Base-by-base conservation (phyloP, 1,140 invertebrate genomes). In the Calephelis nemesis region DNA sequence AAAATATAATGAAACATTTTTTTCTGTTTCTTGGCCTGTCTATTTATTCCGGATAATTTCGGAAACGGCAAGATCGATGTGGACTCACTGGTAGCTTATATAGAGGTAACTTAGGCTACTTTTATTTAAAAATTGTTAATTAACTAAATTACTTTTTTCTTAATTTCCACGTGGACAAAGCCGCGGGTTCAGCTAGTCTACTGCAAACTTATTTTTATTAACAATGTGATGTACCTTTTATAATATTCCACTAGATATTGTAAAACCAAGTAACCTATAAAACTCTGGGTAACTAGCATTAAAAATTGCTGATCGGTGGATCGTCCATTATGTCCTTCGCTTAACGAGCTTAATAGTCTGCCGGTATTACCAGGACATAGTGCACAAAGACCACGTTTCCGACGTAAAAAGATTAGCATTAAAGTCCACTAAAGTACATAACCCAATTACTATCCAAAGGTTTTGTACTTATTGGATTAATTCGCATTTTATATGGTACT, bases 391-490 rank as follows among this genome's bases (percentile, higher is more conserved):
- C 49, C 39, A 39, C 19, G 50, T 68, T 45, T 67, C 65, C 65
- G 52, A 58, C 54, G 52, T 70, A 70, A 74, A 68, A 68, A 70
- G 72, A 74, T 70, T 74, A 73, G 45, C 58, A 47, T 70, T 63
- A 67, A 68, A 64, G 65, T 67, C 50, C 47, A 48, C 60, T 70
- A 63, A 68, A 70, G 63, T 58, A 67, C 67, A 62, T 68, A 68
- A 68, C 67, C 67, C 68, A 68, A 70, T 74, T 71, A 71, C 60
- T 60, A 54, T 47, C 68, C 67, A 52, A 67, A 69, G 47, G 67
- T 72, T 62, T 30, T 58, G 54, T 58, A 58, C 19, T 72, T 67
- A 74, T 71, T 74, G 69, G 72, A 74, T 74, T 71, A 68, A 42
- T 63, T 47, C 45, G 12, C 15, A 50, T 42, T 47, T 40, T 58